A percentile compares a stretch with the other conserved stretches of the same genome.
These are phyloP conservation scores for Neosilurus hyrtlii DNA, from an alignment of 2,797 vertebrate genomes.

Conservation along the genomic window DNA sequence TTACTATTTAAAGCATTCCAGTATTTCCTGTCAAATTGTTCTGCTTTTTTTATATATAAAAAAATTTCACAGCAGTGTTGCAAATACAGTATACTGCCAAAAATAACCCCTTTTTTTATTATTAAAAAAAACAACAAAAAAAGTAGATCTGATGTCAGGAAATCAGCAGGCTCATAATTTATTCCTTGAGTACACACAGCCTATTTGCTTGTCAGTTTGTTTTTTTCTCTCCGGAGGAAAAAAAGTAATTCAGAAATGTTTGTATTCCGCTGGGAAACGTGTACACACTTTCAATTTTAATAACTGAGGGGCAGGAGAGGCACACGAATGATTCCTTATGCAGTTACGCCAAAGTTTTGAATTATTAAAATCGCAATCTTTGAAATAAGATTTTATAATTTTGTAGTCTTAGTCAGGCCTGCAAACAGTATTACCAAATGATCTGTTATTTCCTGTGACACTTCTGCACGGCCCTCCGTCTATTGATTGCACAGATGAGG, in stretches of 20 bases:
- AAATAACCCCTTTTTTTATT: background rate
- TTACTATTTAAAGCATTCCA: background rate
- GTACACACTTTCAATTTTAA: slow-evolving; percentile 49
- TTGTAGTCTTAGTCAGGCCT: slow-evolving; percentile 5
- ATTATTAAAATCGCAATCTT: background rate
- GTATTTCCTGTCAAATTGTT: background rate
- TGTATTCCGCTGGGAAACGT: slow-evolving; percentile 42
- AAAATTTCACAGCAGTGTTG: background rate
- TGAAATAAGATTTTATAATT: slow-evolving; percentile 2
- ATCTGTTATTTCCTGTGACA: slow-evolving; percentile 38
- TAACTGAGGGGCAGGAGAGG: slow-evolving; percentile 45
- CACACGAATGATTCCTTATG: slow-evolving; percentile 8
- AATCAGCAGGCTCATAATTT: slow-evolving; percentile 22
- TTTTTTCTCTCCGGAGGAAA: background rate
- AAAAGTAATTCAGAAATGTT: slow-evolving; percentile 18
- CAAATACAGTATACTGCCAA: too few relatives aligned
- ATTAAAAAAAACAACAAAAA: background rate
- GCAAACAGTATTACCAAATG: slow-evolving; percentile 33
- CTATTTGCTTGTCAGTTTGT: slow-evolving; percentile 35
- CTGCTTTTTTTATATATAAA: background rate
- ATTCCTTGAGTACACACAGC: slow-evolving; percentile 16
- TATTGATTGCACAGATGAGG: slow-evolving; percentile 31
- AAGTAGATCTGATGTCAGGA: background rate
- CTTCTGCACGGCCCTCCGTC: background rate
- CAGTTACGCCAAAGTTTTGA: background rate